A percentile compares a stretch with the other conserved stretches of the same genome.
Evolutionary conservation across 2,888 invertebrate species (phyloP).

Genomic region (Serripes groenlandicus): DNA sequence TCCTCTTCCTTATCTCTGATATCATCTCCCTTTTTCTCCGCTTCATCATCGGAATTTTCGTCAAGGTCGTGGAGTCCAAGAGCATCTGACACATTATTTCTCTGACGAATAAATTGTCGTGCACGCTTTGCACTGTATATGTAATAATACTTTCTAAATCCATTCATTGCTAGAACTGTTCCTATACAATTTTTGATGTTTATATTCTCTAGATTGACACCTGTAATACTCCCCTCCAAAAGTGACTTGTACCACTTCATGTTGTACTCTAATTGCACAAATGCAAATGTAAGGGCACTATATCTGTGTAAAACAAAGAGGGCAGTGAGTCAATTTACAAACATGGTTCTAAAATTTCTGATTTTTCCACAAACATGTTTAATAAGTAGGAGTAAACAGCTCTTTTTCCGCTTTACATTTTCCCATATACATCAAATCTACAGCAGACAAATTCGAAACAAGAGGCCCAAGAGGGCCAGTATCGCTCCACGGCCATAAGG

Average conservation of each 20-base stretch:
- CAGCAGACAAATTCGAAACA: no score
- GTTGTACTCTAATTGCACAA: conserved; percentile 96
- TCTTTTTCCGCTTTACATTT: no score
- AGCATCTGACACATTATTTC: conserved; percentile 72
- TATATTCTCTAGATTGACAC: conserved; percentile 94
- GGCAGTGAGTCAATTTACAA: neutral
- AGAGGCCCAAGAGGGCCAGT: no score
- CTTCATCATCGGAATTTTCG: conserved; percentile 65
- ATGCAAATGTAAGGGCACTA: conserved; percentile 98
- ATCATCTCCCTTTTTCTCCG: conserved; percentile 10
- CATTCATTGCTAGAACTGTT: conserved; percentile 96
- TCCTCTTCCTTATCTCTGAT: conserved; percentile 20
- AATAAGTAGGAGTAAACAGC: no score
- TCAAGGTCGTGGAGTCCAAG: conserved; percentile 77
- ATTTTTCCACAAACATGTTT: no score
- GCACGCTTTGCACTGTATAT: conserved; percentile 92
- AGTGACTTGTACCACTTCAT: conserved; percentile 97
- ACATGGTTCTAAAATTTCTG: neutral
- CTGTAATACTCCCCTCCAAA: conserved; percentile 90
- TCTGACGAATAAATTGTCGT: conserved; percentile 73
- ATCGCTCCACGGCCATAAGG: no score
- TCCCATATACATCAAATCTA: no score
- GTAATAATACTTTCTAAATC: conserved; percentile 98
- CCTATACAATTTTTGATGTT: conserved; percentile 96
- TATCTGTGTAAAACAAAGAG: conserved; percentile 89